Evolutionary conservation across 2,888 invertebrate genomes (phyloP).

Genomic region (Rhagonycha fulva): DNA sequence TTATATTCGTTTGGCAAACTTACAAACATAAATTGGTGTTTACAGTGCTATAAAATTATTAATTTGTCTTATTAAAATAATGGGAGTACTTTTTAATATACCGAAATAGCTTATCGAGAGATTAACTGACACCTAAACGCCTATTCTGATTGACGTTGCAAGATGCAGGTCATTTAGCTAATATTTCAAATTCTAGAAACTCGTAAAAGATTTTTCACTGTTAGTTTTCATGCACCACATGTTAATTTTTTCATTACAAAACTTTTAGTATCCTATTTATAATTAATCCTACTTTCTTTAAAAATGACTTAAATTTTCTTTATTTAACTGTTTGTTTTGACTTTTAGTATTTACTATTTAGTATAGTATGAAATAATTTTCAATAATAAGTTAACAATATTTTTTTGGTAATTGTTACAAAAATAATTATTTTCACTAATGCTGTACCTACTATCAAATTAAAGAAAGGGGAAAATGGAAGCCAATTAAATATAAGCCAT

Average conservation of each 20-base stretch:
- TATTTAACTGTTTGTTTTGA: background rate
- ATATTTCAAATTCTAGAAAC: background rate
- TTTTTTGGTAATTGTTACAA: too few relatives aligned
- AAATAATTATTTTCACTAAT: too few relatives aligned
- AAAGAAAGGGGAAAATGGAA: too few relatives aligned
- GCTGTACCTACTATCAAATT: too few relatives aligned
- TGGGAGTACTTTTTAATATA: too few relatives aligned
- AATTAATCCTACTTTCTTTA: background rate
- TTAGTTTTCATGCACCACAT: background rate
- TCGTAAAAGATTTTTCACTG: background rate
- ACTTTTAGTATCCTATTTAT: background rate
- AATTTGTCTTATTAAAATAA: background rate
- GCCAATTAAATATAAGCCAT: too few relatives aligned
- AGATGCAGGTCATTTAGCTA: background rate
- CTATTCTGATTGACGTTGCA: background rate
- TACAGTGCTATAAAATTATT: background rate
- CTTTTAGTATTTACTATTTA: background rate
- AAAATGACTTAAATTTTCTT: background rate
- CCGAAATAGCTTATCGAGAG: background rate
- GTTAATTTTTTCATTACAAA: background rate
- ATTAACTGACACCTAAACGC: background rate
- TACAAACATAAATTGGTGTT: background rate
- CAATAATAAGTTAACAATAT: too few relatives aligned
- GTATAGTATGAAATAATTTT: background rate
- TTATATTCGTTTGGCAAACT: background rate